These are phyloP conservation scores for Chamaea fasciata DNA, from an alignment of 2,113 vertebrate species.

Conservation along the genomic window DNA sequence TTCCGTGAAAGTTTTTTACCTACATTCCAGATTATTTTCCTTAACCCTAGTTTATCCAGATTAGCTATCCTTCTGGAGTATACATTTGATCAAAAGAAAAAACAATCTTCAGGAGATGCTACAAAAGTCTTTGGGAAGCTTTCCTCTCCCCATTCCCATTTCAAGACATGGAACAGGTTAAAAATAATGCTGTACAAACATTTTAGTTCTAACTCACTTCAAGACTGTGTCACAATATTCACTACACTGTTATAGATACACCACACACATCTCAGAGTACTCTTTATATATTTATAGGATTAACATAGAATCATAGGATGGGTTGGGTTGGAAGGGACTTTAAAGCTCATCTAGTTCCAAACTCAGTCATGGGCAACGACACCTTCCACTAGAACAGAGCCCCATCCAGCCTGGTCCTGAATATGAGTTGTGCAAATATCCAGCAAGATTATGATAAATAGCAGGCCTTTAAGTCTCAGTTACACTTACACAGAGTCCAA, in stretches of 20 bases:
- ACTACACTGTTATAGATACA: background rate
- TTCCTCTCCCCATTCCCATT: background rate
- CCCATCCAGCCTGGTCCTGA: background rate
- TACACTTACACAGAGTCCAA: background rate
- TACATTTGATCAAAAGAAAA: background rate
- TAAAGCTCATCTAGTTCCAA: background rate
- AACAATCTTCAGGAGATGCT: background rate
- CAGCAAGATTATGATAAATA: background rate
- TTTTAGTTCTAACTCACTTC: background rate
- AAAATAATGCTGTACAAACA: background rate
- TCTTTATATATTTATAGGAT: background rate
- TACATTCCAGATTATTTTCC: background rate
- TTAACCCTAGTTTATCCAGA: background rate
- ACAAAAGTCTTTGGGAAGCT: background rate
- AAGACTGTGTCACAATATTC: background rate
- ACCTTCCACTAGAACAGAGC: background rate
- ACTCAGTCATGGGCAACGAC: background rate
- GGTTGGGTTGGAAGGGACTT: background rate
- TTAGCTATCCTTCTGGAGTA: background rate
- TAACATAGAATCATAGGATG: background rate
- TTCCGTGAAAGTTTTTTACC: background rate
- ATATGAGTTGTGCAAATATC: background rate
- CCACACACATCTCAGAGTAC: background rate
- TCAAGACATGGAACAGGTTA: background rate
- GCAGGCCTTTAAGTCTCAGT: background rate